Conservation (phyloP, 2,888 invertebrate genomes). For the Odontothrips loti region DNA sequence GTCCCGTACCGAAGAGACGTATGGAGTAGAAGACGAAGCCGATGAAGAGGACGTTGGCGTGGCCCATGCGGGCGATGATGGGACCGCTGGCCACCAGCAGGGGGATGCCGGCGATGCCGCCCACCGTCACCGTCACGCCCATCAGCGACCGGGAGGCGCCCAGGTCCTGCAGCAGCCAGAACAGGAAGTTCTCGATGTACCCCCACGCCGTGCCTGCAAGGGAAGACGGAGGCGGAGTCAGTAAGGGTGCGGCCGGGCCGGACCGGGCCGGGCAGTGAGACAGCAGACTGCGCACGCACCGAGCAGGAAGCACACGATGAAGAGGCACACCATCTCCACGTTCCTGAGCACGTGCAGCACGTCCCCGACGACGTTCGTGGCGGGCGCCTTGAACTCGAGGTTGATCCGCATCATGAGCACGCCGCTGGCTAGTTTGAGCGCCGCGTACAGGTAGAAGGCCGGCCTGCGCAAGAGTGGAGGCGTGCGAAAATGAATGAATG, state of each 20-base stretch:
- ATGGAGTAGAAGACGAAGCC: constrained; percentile 73
- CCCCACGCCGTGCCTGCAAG: constrained; percentile 72
- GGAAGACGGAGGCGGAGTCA: too few relatives aligned
- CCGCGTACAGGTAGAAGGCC: constrained; percentile 72
- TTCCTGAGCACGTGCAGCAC: constrained; percentile 64
- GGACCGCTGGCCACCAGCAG: constrained; percentile 71
- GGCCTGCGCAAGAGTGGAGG: constrained; percentile 51
- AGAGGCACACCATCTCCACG: constrained; percentile 66
- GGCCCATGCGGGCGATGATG: constrained; percentile 66
- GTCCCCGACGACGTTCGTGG: constrained; percentile 64
- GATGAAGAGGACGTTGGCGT: constrained; percentile 71
- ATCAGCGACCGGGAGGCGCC: constrained; percentile 70
- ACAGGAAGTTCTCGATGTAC: constrained; percentile 75
- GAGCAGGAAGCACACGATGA: constrained; percentile 66
- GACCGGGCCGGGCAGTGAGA: neutral
- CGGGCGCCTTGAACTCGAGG: constrained; percentile 70
- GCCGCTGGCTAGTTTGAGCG: constrained; percentile 63
- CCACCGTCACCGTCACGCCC: constrained; percentile 76
- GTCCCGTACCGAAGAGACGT: constrained; percentile 59
- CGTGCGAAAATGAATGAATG: constrained; percentile 37
- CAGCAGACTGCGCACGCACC: constrained; percentile 52
- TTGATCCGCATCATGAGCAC: constrained; percentile 66
- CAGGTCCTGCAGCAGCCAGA: constrained; percentile 73
- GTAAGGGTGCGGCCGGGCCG: too few relatives aligned
- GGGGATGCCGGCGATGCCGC: constrained; percentile 70